Evolutionary conservation across 2,113 vertebrate genomes (phyloP), one percentile per base, ranked within the genome.

Genomic region (Channa argus): DNA sequence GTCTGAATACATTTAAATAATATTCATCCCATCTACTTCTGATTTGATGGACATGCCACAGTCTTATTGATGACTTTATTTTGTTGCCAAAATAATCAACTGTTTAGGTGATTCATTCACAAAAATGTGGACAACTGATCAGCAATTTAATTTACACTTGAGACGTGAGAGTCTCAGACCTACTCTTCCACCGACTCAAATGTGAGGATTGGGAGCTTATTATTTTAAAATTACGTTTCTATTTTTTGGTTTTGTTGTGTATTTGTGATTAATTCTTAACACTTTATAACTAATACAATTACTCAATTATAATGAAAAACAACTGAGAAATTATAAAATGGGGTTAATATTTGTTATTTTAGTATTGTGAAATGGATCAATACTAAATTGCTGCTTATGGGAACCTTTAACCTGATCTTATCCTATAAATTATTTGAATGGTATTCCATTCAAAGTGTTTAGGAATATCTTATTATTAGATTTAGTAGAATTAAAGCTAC

Each of bases 401-500:
- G 14, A 64, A 24, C 46, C 9, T 5, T 11, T 39, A 11, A 50
- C 1, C 62, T 38, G 14, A 64, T 5, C 14, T 37, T 37, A 36
- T 47, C 45, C 34, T 5, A n/a, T 24, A 8, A 49, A 63, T n/a
- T 1, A 12, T 12, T 54, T 12, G 9, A 34, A 52, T 63, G 60
- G 34, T 34, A 34, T 34, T 52, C 8, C 15, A 11, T 15, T 5
- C 33, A 34, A 34, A 8, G 24, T 36, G 15, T 14, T 33, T 34
- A 49, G 47, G 58, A 37, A 49, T 63, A 37, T 14, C 33, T 63
- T 36, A 62, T 63, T 8, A 62, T 33, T 4, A 14, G 43, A 10
- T 61, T 46, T 33, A 46, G 12, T 61, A 13, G 43, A 47, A 46
- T 50, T 63, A 38, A 47, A 49, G 60, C 60, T 37, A 44, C 15